Evolutionary conservation across 2,113 vertebrate species (phyloP).

Genomic region (Oryzias melastigma): DNA sequence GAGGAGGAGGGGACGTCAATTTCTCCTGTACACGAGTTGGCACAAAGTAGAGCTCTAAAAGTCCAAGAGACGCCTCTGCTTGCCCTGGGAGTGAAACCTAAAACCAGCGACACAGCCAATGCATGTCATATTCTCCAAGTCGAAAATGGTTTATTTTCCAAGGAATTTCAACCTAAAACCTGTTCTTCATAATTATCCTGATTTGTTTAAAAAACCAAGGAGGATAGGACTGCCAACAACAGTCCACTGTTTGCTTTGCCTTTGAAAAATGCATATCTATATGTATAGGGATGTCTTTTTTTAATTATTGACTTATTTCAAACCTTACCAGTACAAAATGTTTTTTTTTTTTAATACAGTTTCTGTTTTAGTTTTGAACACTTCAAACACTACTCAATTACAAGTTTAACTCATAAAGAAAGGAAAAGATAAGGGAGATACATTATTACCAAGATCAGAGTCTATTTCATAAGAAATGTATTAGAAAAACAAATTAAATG

Average conservation of each 20-base stretch:
- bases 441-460: too few relatives aligned
- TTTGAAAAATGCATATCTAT: too few relatives aligned
- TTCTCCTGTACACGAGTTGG: slow-evolving; percentile 71
- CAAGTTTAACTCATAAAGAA: too few relatives aligned
- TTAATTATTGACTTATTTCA: too few relatives aligned
- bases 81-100: slow-evolving; percentile 74
- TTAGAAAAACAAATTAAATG: too few relatives aligned
- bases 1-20: slow-evolving; percentile 58
- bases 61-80: slow-evolving; percentile 78
- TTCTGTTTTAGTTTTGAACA: too few relatives aligned
- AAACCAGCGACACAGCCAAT: slow-evolving; percentile 81
- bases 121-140: slow-evolving; percentile 78
- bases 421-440: too few relatives aligned
- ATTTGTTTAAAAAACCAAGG: slow-evolving; percentile 77
- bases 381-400: too few relatives aligned
- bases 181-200: slow-evolving; percentile 79
- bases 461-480: too few relatives aligned
- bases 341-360: too few relatives aligned
- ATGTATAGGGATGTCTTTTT: too few relatives aligned
- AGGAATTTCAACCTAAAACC: slow-evolving; percentile 80
- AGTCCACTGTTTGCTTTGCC: slow-evolving; percentile 56
- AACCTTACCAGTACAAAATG: too few relatives aligned
- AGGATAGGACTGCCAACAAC: slow-evolving; percentile 72
- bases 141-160: slow-evolving; percentile 81
- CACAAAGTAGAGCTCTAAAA: slow-evolving; percentile 78